Conservation (phyloP, 2,888 invertebrate genomes). For the Mythimna impura region DNA sequence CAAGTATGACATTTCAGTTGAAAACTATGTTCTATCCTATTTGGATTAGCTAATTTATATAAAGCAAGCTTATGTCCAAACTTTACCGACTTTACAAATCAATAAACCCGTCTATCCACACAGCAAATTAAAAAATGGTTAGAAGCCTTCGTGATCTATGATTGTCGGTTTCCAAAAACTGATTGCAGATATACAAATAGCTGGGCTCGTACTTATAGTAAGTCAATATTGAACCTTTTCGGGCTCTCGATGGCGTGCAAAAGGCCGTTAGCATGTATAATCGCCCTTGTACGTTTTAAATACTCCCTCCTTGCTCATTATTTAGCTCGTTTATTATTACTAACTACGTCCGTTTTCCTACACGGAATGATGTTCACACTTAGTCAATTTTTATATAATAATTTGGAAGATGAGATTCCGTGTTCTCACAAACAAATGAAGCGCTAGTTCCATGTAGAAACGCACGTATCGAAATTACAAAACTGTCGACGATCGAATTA, state of each 20-base stretch:
- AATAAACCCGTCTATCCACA: conserved; percentile 7
- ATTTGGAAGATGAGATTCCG: conserved; percentile 28
- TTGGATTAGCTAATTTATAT: conserved; percentile 10
- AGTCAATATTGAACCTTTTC: conserved; percentile 68
- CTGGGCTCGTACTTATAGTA: conserved; percentile 52
- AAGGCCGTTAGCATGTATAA: conserved; percentile 79
- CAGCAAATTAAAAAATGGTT: conserved; percentile 42
- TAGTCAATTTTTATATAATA: conserved; percentile 47
- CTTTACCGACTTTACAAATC: conserved; percentile 12
- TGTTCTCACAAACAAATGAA: conserved; percentile 11
- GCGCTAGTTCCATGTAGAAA: conserved; percentile 2
- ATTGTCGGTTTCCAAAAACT: conserved; percentile 56
- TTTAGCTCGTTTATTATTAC: conserved; percentile 75
- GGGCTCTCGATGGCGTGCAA: conserved; percentile 72
- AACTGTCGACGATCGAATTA: conserved; percentile 22
- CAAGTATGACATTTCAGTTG: conserved; percentile 13
- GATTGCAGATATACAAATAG: conserved; percentile 61
- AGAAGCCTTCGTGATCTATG: conserved; percentile 43
- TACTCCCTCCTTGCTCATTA: conserved; percentile 78
- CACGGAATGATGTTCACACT: conserved; percentile 63
- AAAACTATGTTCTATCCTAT: conserved; percentile 5
- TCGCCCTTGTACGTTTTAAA: conserved; percentile 79
- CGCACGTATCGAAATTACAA: conserved; percentile 19
- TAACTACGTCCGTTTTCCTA: conserved; percentile 58
- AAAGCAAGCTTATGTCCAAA: neutral